Base-by-base conservation (phyloP, 2,888 invertebrate species). In the Ormyrus labotus region DNA sequence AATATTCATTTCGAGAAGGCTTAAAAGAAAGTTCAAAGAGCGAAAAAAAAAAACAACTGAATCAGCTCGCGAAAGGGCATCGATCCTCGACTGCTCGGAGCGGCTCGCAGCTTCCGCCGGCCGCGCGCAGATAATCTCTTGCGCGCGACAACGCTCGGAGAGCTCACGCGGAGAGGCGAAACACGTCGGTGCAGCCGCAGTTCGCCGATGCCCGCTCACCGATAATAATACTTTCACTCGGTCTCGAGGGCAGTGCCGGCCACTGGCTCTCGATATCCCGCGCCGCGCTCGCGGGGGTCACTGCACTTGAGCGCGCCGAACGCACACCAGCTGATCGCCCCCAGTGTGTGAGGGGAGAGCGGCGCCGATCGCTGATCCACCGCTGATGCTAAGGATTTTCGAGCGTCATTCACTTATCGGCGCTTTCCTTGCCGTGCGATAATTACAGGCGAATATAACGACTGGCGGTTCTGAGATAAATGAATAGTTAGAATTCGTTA, bases 281-380 rank as follows among this genome's bases (percentile, higher is more conserved):
- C 51, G 71, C 58, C 34, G 34, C 34, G 34, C 34, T 34, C 34
- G 74, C 86, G 86, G 87, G 86, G 89, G 88, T 88, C 89, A 88
- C 87, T 88, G 88, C 88, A 88, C 88, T 84, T 84, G 74, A 19
- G 4, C 50, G 63, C 63, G 63, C 47, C 48, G 5, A 5, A n/a
- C 63, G 48, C 11, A 10, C 47, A 8, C 69, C 69, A 47, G 71
- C 48, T 48, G 70, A 70, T 60, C 60, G 10, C 58, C 48, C 58
- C 48, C 34, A 3, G 13, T 0, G 13, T 64, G 58, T 58, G 8
- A 0, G 53, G 9, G 10, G 57, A 11, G 13, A 10, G n/a, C n/a
- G 57, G 13, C 13, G 13, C 57, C 57, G 57, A 57, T 6, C 34
- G 34, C 34, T 4, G 34, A 34, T 34, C 34, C 34, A 3, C 4